Conservation (phyloP, 2,888 invertebrate genomes). For the Euclidia mi region DNA sequence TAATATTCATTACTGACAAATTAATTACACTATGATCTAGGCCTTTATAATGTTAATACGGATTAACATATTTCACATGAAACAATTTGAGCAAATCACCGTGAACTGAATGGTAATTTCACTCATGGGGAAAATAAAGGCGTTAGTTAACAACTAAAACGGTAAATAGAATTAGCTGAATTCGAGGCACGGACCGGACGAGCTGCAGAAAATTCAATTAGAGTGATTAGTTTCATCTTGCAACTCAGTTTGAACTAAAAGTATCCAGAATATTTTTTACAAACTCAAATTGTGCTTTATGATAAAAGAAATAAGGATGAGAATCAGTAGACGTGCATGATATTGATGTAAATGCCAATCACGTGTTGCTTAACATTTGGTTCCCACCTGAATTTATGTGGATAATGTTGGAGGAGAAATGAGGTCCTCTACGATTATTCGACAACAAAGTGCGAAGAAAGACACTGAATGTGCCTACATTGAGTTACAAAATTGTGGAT, state of each 20-base stretch:
- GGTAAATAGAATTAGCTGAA: constrained; percentile 79
- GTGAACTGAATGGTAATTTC: constrained; percentile 60
- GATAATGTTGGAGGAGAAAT: constrained; percentile 64
- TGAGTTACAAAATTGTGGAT: constrained; percentile 10
- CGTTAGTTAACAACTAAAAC: constrained; percentile 75
- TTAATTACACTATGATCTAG: constrained; percentile 6
- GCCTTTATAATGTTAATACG: background rate
- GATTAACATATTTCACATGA: constrained; percentile 17
- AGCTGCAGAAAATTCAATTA: constrained; percentile 84
- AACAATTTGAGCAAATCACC: constrained; percentile 55
- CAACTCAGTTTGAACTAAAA: constrained; percentile 74
- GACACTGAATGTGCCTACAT: constrained; percentile 16
- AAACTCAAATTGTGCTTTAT: constrained; percentile 57
- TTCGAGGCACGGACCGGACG: constrained; percentile 77
- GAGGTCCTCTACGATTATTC: constrained; percentile 51
- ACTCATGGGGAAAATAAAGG: constrained; percentile 72
- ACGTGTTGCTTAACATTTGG: constrained; percentile 70
- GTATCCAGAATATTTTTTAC: constrained; percentile 56
- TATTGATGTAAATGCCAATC: constrained; percentile 67
- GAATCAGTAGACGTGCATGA: constrained; percentile 26
- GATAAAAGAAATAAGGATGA: constrained; percentile 28
- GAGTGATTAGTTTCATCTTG: constrained; percentile 83
- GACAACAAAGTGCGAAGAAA: constrained; percentile 26
- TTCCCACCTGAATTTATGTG: constrained; percentile 66
- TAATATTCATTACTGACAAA: too few relatives aligned